Evolutionary conservation across 2,797 vertebrate genomes (phyloP), one percentile per base, ranked within the genome.

Genomic region (Diceros bicornis): DNA sequence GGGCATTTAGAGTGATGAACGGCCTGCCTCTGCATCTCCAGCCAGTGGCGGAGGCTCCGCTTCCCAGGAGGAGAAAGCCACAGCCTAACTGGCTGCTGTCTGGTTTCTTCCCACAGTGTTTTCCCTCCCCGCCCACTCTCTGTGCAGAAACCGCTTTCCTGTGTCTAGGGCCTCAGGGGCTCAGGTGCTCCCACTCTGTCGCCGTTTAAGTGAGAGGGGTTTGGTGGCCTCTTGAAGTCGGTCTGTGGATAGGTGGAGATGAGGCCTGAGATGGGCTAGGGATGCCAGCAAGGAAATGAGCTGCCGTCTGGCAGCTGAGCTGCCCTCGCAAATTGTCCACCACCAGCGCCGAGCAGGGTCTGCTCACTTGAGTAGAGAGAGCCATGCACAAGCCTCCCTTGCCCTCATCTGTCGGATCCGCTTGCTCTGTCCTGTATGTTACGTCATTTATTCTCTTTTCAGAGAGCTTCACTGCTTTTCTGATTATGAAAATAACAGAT

Each of bases 151-250:
- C 25, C 1, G 1, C n/a, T 66, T 44, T n/a, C 37, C 72, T 3
- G 0, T 0, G 34, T n/a, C 44, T 27, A 4, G n/a, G 29, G 47
- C 59, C 11, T 78, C 29, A 0, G 61, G 59, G 21, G 29, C 61
- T 50, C 64, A 61, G 84, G 64, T 18, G 4, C 52, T 91, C 41
- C 68, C 6, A 1, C 55, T 59, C n/a, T 21, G 2, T 59, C 91
- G 86, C 69, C 66, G 90, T 77, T 62, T 92, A 93, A 97, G 89
- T 97, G 59, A 97, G 95, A 97, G 88, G 55, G 37, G 11, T 79
- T 68, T 6, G 7, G 68, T 66, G 55, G 62, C 78, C 85, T 96
- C 93, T 85, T 72, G 50, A 96, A 20, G 18, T 37, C 59, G 7
- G 21, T 23, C 79, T 71, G 37, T 47, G 34, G 68, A 32, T 32